These are phyloP conservation scores for Ctenochaetus hawaiiensis DNA, from an alignment of 2,797 vertebrate genomes.

Conservation along the genomic window DNA sequence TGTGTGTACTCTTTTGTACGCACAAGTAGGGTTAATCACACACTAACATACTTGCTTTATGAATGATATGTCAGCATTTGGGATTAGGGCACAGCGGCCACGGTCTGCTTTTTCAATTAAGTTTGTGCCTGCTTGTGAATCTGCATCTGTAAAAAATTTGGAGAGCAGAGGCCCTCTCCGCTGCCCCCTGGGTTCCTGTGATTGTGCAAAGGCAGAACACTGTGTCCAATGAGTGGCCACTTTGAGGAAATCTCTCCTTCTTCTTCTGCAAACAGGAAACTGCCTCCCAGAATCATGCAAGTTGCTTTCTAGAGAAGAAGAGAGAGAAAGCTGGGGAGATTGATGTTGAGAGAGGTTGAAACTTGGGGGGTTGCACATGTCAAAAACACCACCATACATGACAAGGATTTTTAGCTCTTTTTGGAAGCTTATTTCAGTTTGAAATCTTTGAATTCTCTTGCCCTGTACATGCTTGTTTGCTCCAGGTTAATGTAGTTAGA, in stretches of 20 bases:
- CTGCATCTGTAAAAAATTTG: slow-evolving; percentile 38
- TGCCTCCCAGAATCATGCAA: slow-evolving; percentile 71
- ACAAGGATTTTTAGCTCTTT: slow-evolving; percentile 23
- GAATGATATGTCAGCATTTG: slow-evolving; percentile 37
- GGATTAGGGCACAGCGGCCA: slow-evolving; percentile 24
- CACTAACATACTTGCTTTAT: slow-evolving; percentile 9
- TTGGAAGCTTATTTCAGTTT: slow-evolving; percentile 27
- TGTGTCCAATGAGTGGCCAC: slow-evolving; percentile 79
- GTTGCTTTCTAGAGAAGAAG: slow-evolving; percentile 71
- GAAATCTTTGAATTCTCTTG: slow-evolving; percentile 26
- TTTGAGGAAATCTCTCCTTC: slow-evolving; percentile 85
- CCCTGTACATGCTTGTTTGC: not conserved
- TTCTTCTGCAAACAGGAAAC: slow-evolving; percentile 86
- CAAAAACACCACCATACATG: slow-evolving; percentile 31
- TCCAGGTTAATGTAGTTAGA: slow-evolving; percentile 11
- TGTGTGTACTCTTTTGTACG: slow-evolving; percentile 7
- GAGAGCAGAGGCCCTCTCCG: slow-evolving; percentile 66
- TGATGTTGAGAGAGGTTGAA: slow-evolving; percentile 35
- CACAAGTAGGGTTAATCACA: slow-evolving; percentile 30
- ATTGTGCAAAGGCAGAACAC: slow-evolving; percentile 86
- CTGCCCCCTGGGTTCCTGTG: slow-evolving; percentile 86
- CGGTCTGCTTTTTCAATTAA: slow-evolving; percentile 40
- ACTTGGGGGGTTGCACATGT: slow-evolving; percentile 39
- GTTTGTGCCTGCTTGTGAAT: slow-evolving; percentile 18
- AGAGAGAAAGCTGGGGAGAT: slow-evolving; percentile 39